Evolutionary conservation across 2,797 vertebrate species (phyloP), one percentile per base, ranked within the genome.

Genomic region (Oreortyx pictus): DNA sequence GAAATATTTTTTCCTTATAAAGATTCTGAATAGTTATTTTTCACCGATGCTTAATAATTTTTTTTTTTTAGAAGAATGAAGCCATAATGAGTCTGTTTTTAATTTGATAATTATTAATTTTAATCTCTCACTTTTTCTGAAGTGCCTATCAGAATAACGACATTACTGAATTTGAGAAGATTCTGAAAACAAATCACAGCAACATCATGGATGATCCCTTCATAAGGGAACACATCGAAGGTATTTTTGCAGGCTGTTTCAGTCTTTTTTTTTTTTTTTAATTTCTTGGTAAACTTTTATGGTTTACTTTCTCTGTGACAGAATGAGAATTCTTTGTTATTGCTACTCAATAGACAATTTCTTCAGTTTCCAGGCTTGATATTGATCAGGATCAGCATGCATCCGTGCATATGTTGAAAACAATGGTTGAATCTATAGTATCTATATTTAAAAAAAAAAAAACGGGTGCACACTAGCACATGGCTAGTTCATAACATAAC

Each of bases 101-200:
- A 47, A 71, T 94, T 96, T 33, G 67, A 35, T 93, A 96, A 76
- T 52, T 25, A 72, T 18, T 88, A 90, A 86, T 76, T 62, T 23
- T 23, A 20, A 22, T 59, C 54, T 82, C 67, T 56, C 96, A 11
- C 47, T 35, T 93, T 96, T 94, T 77, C 86, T 46, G 66, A 94
- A 99, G 99, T 98, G 98, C 99, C 98, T 99, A 99, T 98, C 99
- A 99, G 98, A 99, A 99, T 98, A 99, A 99, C 86, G 99, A 99
- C 98, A 99, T 99, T 98, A 99, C 99, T 90, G 99, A 99, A 97
- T 99, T 99, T 98, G 99, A 99, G 98, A 99, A 99, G 98, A 99
- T 99, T 97, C 97, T 99, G 96, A 99, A 99, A 98, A 99, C 99
- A 97, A 99, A 99, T 98, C 99, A 99, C 98, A 99, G 99, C 98